Percentiles rank a stretch among this genome's conserved stretches.
Conservation (phyloP, 2,797 vertebrate genomes). For the Brachyalestes nurse region DNA sequence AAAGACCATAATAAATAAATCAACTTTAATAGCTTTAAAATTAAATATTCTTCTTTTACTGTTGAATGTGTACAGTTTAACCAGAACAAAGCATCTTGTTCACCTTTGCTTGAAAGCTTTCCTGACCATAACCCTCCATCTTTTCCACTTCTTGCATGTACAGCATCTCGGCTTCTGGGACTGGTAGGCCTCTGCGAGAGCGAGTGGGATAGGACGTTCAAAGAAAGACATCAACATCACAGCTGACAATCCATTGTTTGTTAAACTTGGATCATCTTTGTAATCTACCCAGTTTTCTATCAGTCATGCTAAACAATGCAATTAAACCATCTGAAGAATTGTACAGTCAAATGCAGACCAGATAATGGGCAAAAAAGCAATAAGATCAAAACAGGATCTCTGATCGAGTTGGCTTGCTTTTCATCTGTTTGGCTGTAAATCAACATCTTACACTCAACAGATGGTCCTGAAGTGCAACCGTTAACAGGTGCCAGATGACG, state of each 20-base stretch:
- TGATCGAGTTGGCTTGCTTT: slow-evolving; percentile 26
- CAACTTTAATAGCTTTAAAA: neutral
- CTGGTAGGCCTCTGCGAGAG: slow-evolving; percentile 84
- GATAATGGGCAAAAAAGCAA: neutral
- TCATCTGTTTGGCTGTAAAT: slow-evolving; percentile 51
- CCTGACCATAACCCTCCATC: slow-evolving; percentile 95
- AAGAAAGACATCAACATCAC: slow-evolving; percentile 13
- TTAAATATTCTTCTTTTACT: neutral
- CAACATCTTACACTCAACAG: slow-evolving; percentile 29
- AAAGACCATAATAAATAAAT: neutral
- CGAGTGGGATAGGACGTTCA: neutral
- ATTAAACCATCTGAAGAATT: neutral
- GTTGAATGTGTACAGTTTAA: neutral
- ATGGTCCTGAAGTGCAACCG: slow-evolving; percentile 23
- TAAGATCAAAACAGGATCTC: neutral
- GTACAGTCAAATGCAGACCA: neutral
- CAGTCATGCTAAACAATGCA: neutral
- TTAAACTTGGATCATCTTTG: neutral
- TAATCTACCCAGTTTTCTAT: neutral
- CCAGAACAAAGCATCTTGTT: neutral
- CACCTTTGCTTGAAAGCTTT: slow-evolving; percentile 96
- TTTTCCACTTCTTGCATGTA: slow-evolving; percentile 98
- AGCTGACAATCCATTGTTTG: neutral
- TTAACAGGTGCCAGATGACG: slow-evolving; percentile 51
- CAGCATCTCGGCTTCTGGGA: slow-evolving; percentile 92